Evolutionary conservation across 2,797 vertebrate species (phyloP), one percentile per base, ranked within the genome.

Genomic region (Coregonus sp.): DNA sequence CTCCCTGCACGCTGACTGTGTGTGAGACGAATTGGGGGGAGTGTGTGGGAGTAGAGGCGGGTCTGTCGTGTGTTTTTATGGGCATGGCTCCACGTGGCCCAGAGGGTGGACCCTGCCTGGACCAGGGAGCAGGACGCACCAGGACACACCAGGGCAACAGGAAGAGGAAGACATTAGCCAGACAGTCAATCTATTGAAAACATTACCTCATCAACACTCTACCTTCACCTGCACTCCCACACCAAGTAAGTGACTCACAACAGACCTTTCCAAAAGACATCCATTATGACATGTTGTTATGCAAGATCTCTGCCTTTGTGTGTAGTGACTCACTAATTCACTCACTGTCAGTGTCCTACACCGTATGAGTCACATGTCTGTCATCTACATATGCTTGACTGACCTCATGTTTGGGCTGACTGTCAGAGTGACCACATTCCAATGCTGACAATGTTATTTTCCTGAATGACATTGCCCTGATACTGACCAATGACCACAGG

Each of bases 151-250:
- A 79, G 86, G 85, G 89, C 87, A 89, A 89, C 91, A 92, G 93
- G 93, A 94, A 90, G 84, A 90, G 93, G 93, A 94, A 94, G 88
- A 92, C 91, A 92, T 94, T 92, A 92, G 92, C 90, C 80, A 81
- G 90, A 75, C 76, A 77, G 74, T 79, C 61, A 86, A 89, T 90
- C 90, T 92, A 91, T 88, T 93, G 88, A 91, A 85, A 86, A 87
- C 78, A 78, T 90, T 91, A 90, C 89, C 91, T 92, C 88, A 91
- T 92, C 25, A 89, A 89, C 90, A 90, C 33, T 90, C 54, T 29
- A n/a, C 54, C 7, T 59, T 47, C 71, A 40, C 59, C 25, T 35
- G 33, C 71, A 25, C 11, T 25, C 37, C 65, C 65, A 67, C 65
- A 31, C 12, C 1, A 12, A 31, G 25, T 47, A 2, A 51, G 40